Percentiles rank a stretch among this genome's conserved stretches.
Evolutionary conservation across 2,113 vertebrate species (phyloP).

Genomic region (Tenebrosternarchus preto): DNA sequence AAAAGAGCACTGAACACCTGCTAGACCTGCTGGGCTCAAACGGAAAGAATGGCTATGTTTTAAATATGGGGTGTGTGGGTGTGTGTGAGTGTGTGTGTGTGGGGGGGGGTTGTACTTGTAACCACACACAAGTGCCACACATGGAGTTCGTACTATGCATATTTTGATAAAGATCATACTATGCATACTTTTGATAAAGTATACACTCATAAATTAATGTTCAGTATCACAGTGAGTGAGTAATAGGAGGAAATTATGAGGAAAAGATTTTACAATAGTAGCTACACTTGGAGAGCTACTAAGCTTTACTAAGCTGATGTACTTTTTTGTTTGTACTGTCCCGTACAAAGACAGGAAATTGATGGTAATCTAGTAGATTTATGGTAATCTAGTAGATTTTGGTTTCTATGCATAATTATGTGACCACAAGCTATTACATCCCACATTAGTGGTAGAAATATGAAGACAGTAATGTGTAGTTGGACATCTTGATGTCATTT

Average conservation of each 20-base stretch:
- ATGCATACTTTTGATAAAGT: constrained; percentile 18
- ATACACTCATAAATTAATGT: constrained; percentile 17
- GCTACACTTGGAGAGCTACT: too few relatives aligned
- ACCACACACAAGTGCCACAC: neutral
- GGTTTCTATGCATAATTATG: neutral
- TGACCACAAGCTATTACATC: too few relatives aligned
- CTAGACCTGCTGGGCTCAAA: neutral
- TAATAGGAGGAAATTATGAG: too few relatives aligned
- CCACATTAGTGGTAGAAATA: too few relatives aligned
- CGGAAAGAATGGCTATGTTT: too few relatives aligned
- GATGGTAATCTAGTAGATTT: neutral
- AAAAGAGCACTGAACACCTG: neutral
- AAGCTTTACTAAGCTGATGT: too few relatives aligned
- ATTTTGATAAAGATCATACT: constrained; percentile 14
- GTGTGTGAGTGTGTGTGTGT: constrained; percentile 1
- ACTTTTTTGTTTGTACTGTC: neutral
- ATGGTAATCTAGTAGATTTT: neutral
- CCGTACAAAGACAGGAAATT: neutral
- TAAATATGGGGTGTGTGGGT: neutral
- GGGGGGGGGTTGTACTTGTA: neutral
- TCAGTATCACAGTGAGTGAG: neutral
- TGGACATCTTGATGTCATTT: too few relatives aligned
- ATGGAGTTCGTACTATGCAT: constrained; percentile 6
- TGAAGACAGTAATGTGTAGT: too few relatives aligned
- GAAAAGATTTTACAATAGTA: too few relatives aligned